These are phyloP conservation scores for Anodontia alba DNA, from an alignment of 2,888 invertebrate genomes.

Conservation along the genomic window DNA sequence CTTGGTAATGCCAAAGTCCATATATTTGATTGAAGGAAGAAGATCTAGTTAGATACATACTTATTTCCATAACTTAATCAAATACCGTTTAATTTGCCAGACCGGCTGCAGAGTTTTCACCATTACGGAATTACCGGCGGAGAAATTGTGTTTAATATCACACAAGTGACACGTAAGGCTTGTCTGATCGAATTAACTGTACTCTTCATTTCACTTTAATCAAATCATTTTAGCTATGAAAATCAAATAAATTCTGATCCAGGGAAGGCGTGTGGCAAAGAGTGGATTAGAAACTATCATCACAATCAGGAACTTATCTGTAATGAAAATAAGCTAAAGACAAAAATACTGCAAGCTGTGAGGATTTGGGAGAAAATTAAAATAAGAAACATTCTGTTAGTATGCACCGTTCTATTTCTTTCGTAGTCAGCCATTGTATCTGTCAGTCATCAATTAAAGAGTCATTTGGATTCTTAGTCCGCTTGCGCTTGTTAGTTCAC, in stretches of 20 bases:
- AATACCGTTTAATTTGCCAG: slow-evolving; percentile 16
- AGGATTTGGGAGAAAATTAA: too few species aligned
- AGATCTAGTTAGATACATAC: not conserved
- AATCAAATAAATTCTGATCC: slow-evolving; percentile 1
- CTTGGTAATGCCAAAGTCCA: not conserved
- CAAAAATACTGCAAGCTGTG: too few species aligned
- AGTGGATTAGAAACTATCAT: not conserved
- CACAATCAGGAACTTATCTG: not conserved
- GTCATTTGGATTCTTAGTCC: too few species aligned
- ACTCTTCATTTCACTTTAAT: slow-evolving; percentile 11
- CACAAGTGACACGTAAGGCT: not conserved
- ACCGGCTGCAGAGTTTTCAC: not conserved
- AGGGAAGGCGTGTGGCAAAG: not conserved
- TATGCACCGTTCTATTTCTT: too few species aligned
- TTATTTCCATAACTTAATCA: slow-evolving; percentile 4
- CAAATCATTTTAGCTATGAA: slow-evolving; percentile 4
- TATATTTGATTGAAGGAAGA: not conserved
- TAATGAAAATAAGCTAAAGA: not conserved
- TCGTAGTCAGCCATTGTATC: too few species aligned
- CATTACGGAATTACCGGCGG: slow-evolving; percentile 7
- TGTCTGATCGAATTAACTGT: not conserved
- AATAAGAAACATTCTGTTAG: too few species aligned
- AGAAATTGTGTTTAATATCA: not conserved
- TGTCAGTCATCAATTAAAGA: too few species aligned
- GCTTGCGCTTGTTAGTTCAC: too few species aligned